These are phyloP conservation scores for Noctua janthina DNA, from an alignment of 2,888 invertebrate species.

Conservation along the genomic window DNA sequence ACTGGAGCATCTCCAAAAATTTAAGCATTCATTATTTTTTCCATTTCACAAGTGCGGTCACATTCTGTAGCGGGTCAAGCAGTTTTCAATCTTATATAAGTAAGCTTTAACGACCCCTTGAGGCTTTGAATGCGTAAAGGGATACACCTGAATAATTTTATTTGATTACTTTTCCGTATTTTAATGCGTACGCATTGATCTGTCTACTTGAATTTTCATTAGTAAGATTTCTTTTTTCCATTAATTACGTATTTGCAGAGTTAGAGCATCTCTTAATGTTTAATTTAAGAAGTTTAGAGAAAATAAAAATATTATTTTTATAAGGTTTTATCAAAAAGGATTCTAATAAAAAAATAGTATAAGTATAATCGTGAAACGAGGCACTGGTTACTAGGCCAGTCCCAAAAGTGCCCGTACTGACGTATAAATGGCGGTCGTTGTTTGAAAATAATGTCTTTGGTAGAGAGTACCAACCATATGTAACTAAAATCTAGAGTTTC, in stretches of 20 bases:
- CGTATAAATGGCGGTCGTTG: not conserved
- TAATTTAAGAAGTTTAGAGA: not conserved
- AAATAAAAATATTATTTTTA: not conserved
- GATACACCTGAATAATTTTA: slow-evolving; percentile 60
- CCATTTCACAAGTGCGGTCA: slow-evolving; percentile 69
- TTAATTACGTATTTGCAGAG: slow-evolving; percentile 7
- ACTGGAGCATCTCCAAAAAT: slow-evolving; percentile 72
- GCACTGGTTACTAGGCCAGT: not conserved
- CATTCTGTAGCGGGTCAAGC: slow-evolving; percentile 69
- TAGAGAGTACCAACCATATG: not conserved
- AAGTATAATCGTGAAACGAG: not conserved
- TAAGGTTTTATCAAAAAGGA: not conserved
- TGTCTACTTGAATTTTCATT: slow-evolving; percentile 34
- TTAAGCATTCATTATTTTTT: slow-evolving; percentile 75
- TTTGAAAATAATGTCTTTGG: slow-evolving; percentile 4
- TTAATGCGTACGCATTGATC: slow-evolving; percentile 41
- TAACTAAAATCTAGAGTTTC: not conserved
- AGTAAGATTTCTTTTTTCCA: slow-evolving; percentile 9
- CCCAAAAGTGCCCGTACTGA: not conserved
- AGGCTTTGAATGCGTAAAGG: slow-evolving; percentile 58
- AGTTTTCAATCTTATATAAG: slow-evolving; percentile 67
- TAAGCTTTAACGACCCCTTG: slow-evolving; percentile 61
- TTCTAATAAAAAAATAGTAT: not conserved
- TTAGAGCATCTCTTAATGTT: slow-evolving; percentile 1
- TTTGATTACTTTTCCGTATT: slow-evolving; percentile 53